Base-by-base conservation (phyloP, 1,140 invertebrate genomes). In the Cherax quadricarinatus region DNA sequence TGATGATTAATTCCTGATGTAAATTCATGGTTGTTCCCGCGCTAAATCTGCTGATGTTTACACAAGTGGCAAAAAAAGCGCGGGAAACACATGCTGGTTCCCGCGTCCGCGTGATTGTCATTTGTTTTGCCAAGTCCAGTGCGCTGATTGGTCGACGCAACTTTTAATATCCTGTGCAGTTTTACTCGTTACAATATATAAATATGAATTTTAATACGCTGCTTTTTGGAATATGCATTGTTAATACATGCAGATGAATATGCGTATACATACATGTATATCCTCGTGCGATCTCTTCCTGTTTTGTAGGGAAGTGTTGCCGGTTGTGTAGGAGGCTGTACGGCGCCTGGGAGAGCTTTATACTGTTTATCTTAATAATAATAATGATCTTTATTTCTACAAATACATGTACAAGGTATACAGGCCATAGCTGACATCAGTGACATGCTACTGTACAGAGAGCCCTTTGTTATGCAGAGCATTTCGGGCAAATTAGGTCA, bases 31-130 rank as follows among this genome's bases (percentile, higher is more conserved):
- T 66, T 66, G 70, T 75, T 75, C 70, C 66, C 24, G 70, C 70
- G 70, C 70, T 75, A 75, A 75, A 75, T 75, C n/a, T 75, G 70
- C 21, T 75, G 70, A 9, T 75, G 70, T 75, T 75, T 75, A 30
- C 70, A 75, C 24, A 9, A 75, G 70, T 30, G 70, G 21, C 70
- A 75, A 75, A 75, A 75, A 41, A 41, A 75, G n/a, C 70, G 70
- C 70, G 70, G 70, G 70, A 75, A 75, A 75, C 70, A 75, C 70
- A 75, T 75, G 70, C 21, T 30, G 70, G 70, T 75, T 75, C 70
- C 66, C 66, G 66, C 70, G 70, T 24, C 70, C 70, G 3, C 14
- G 24, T 75, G 70, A 75, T 75, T 75, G 70, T 75, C 70, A 75
- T 30, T 75, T 75, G 70, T 75, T 75, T 75, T 75, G 70, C 70